These are phyloP conservation scores for Eilema depressum DNA, from an alignment of 2,888 invertebrate genomes.

Conservation along the genomic window DNA sequence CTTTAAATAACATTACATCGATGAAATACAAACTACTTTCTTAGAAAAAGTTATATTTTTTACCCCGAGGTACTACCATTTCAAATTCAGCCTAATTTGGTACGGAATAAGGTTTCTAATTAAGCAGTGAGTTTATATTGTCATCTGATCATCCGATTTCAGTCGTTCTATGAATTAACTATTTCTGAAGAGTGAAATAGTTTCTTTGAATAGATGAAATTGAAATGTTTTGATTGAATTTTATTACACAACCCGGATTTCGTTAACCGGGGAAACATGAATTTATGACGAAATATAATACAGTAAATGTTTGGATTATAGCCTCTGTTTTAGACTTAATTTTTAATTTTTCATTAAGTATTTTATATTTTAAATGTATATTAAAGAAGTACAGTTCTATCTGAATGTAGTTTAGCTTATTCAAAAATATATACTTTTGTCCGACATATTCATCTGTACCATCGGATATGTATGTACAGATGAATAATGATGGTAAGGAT, in stretches of 20 bases:
- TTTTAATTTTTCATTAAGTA: too few species aligned
- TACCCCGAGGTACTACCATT: constrained; percentile 5
- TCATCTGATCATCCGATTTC: constrained; percentile 34
- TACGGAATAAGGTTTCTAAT: constrained; percentile 15
- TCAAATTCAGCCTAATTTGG: background rate
- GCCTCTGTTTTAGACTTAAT: background rate
- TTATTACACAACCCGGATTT: constrained; percentile 26
- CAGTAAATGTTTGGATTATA: background rate
- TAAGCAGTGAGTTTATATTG: background rate
- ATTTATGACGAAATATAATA: background rate
- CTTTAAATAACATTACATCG: constrained; percentile 35
- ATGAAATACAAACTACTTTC: constrained; percentile 30
- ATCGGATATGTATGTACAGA: too few species aligned
- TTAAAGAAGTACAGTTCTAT: too few species aligned
- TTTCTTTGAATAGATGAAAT: constrained; percentile 36
- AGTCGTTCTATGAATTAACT: constrained; percentile 41
- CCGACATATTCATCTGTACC: too few species aligned
- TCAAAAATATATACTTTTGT: too few species aligned
- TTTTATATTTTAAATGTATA: too few species aligned
- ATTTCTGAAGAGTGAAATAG: constrained; percentile 36
- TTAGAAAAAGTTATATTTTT: constrained; percentile 34
- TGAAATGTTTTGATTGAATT: constrained; percentile 23
- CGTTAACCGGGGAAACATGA: background rate
- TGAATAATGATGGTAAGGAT: too few species aligned
- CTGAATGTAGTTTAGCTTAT: too few species aligned